phyloP scores from a whole-genome alignment of 2,888 invertebrate species.

The Eremobia ochroleuca region DNA sequence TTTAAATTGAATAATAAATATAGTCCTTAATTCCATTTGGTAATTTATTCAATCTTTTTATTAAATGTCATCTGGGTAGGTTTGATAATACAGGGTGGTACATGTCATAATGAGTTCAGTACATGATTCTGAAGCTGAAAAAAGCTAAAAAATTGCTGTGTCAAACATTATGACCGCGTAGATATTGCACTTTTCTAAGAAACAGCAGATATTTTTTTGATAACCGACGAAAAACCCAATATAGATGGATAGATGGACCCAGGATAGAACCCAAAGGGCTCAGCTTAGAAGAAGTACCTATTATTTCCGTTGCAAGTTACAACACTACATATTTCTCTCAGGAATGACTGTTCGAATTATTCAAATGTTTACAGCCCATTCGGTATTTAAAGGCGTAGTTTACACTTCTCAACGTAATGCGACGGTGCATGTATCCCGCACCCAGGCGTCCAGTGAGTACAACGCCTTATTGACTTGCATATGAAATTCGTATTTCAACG shows the following conservation, averaged over 20 bases:
- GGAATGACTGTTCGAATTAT: not conserved
- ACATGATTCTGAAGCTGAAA: too few relatives aligned
- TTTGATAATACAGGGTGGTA: not conserved
- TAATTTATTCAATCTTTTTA: too few relatives aligned
- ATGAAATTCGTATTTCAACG: not conserved
- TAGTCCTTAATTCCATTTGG: too few relatives aligned
- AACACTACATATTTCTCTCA: not conserved
- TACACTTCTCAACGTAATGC: not conserved
- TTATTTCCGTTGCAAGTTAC: not conserved
- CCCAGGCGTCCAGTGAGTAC: not conserved
- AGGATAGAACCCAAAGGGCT: too few relatives aligned
- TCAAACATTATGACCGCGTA: not conserved
- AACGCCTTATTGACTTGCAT: not conserved
- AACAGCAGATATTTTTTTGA: too few relatives aligned
- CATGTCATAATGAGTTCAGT: not conserved
- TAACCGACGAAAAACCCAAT: too few relatives aligned
- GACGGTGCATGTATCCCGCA: not conserved
- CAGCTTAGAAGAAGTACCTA: not conserved
- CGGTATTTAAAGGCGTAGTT: not conserved
- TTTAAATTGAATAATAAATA: too few relatives aligned
- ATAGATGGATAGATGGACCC: too few relatives aligned
- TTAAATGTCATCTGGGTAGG: not conserved
- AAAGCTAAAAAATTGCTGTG: too few relatives aligned
- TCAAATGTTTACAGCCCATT: not conserved
- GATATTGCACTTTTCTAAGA: not conserved